Evolutionary conservation across 2,888 invertebrate species (phyloP).

Genomic region (Sphaeridia pumilis): DNA sequence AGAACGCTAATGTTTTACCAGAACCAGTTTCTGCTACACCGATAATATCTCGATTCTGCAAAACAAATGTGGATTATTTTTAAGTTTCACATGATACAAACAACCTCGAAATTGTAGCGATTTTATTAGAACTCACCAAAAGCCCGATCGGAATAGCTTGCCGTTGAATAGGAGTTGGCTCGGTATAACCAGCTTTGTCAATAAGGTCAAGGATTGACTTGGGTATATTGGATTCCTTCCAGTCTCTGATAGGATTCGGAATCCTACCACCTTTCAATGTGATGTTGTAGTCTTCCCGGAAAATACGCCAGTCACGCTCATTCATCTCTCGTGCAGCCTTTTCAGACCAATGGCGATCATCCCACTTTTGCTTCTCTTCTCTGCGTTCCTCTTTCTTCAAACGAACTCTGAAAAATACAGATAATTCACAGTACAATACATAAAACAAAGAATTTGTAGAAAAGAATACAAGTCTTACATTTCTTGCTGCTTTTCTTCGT

Average conservation of each 20-base stretch:
- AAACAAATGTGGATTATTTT: slow-evolving; percentile 8
- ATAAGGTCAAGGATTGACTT: slow-evolving; percentile 87
- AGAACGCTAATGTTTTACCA: slow-evolving; percentile 96
- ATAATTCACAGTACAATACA: neutral
- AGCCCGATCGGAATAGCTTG: slow-evolving; percentile 97
- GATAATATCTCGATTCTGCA: slow-evolving; percentile 90
- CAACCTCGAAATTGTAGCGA: neutral
- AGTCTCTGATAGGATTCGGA: slow-evolving; percentile 87
- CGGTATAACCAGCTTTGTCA: slow-evolving; percentile 87
- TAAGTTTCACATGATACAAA: neutral
- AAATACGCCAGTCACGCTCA: slow-evolving; percentile 99
- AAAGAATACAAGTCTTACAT: slow-evolving; percentile 52
- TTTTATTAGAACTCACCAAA: slow-evolving; percentile 32
- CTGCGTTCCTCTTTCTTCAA: slow-evolving; percentile 84
- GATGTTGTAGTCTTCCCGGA: slow-evolving; percentile 97
- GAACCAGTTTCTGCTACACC: slow-evolving; percentile 99
- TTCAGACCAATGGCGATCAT: slow-evolving; percentile 98
- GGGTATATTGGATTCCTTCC: slow-evolving; percentile 88
- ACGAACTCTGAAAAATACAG: slow-evolving; percentile 46
- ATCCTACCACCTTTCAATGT: slow-evolving; percentile 95
- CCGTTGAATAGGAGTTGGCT: slow-evolving; percentile 97
- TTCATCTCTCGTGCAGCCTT: slow-evolving; percentile 91
- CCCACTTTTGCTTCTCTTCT: slow-evolving; percentile 98
- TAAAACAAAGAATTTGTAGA: neutral
- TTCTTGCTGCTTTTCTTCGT: slow-evolving; percentile 93